Base-by-base conservation (phyloP, 2,888 invertebrate species). In the Seladonia tumulorum region DNA sequence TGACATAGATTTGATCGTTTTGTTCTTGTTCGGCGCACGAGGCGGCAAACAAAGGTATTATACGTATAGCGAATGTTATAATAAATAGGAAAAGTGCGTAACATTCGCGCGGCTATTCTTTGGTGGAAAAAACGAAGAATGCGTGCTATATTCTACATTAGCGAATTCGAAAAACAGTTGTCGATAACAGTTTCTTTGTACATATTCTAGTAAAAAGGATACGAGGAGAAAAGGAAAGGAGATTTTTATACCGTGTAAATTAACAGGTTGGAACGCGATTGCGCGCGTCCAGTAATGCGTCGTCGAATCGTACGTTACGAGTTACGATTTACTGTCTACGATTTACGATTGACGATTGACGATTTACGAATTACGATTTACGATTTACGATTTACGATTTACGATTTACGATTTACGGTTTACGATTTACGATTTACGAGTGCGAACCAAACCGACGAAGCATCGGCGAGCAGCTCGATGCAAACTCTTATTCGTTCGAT, bases 191-290 rank as follows among this genome's bases (percentile, higher is more conserved):
- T 82, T 83, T 79, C 25, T 85, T 85, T 83, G 85, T 79, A 81
- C 39, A 79, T 81, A 76, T 14, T 47, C 68, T 83, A 75, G 77
- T 49, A 53, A 75, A 45, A 78, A 68, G 35, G 80, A 72, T 57
- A 76, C 29, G 68, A 72, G 53, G 45, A 57, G 29, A 83, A 66
- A 66, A 18, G 35, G 29, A 79, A 57, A 66, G 68, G 47, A 76
- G 66, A 80, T 80, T 85, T 85, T 85, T 85, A 83, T 83, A 85
- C 83, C 71, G 53, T 83, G 79, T 84, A 84, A 73, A 78, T 71
- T 73, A 84, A 53, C 78, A 73, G 57, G 84, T 73, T 81, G 53
- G 70, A 53, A 53, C 70, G 63, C 45, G 47, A 49, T 35, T 35
- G 68, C 68, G 68, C 47, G 35, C 42, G 71, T 72, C 72, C 39